Percentiles rank a stretch among this genome's conserved stretches.
Evolutionary conservation across 2,113 vertebrate genomes (phyloP).

Genomic region (Pithys albifrons): DNA sequence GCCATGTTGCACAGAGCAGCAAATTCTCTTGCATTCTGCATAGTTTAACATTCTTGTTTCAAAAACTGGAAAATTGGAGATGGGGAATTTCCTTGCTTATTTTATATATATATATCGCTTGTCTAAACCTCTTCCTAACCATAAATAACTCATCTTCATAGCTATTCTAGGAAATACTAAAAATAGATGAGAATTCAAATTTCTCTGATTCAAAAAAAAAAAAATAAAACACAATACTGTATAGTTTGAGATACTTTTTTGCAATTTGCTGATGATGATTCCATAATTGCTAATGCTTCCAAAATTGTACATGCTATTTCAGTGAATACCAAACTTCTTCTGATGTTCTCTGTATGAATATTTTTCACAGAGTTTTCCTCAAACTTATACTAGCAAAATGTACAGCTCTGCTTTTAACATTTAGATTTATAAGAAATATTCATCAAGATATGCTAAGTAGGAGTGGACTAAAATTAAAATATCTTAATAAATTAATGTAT

Average conservation of each 20-base stretch:
- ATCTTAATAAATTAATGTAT: neutral
- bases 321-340: neutral
- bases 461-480: neutral
- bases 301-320: neutral
- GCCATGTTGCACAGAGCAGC: neutral
- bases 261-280: neutral
- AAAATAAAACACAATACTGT: neutral
- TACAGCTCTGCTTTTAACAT: neutral
- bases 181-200: neutral
- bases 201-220: neutral
- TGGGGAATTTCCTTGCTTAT: neutral
- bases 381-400: neutral
- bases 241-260: neutral
- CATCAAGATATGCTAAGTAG: neutral
- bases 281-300: neutral
- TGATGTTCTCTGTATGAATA: neutral
- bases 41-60: neutral
- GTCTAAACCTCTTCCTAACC: neutral
- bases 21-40: neutral
- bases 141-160: fast-evolving
- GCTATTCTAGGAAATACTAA: neutral
- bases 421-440: neutral
- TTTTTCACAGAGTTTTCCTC: neutral
- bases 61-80: neutral
- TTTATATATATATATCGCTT: neutral